Base-by-base conservation (phyloP, 1,140 invertebrate species). In the Vollenhovia emeryi region DNA sequence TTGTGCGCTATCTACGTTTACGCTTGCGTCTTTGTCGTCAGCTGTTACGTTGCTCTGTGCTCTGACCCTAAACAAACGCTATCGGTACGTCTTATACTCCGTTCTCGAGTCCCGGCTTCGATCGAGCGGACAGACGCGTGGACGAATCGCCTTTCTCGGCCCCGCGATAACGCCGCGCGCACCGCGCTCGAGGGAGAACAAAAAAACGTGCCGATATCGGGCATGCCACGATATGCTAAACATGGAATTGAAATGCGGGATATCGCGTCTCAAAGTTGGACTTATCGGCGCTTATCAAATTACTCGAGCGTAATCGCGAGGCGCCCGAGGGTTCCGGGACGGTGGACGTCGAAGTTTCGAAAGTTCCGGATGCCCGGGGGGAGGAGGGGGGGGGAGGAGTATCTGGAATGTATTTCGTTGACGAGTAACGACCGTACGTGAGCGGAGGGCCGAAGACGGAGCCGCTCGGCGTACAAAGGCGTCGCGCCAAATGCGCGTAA, bases 401-500 rank as follows among this genome's bases (percentile, higher is more conserved):
- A 76, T 62, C 36, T 48, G 24, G 40, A 62, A 33, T 30, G 27
- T 48, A 43, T 76, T 24, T 59, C 57, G 59, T 48, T 50, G 57
- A 68, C 45, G 45, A 66, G 9, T 66, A 36, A 66, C 43, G 75
- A 52, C 18, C 59, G 60, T n/a, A 76, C 75, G 60, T 50, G 45
- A 66, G 45, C 30, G 62, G 45, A 68, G 9, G 60, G 13, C 24
- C 24, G 55, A 43, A 9, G 71, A 57, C 69, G 4, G 30, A 15
- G 68, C 24, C 30, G 5, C 24, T 27, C 52, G 52, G 74, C 40
- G 40, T 33, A 50, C n/a, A 64, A 62, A 66, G 55, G 30, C 60
- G 75, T n/a, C 60, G 40, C 43, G 75, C 75, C 60, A 79, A 79
- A 79, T 68, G 48, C 33, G 43, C 30, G 30, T 68, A 68, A 79